Percentiles rank a stretch among this genome's conserved stretches.
phyloP scores from a whole-genome alignment of 2,113 vertebrate genomes.

The Ceyx melanurus region DNA sequence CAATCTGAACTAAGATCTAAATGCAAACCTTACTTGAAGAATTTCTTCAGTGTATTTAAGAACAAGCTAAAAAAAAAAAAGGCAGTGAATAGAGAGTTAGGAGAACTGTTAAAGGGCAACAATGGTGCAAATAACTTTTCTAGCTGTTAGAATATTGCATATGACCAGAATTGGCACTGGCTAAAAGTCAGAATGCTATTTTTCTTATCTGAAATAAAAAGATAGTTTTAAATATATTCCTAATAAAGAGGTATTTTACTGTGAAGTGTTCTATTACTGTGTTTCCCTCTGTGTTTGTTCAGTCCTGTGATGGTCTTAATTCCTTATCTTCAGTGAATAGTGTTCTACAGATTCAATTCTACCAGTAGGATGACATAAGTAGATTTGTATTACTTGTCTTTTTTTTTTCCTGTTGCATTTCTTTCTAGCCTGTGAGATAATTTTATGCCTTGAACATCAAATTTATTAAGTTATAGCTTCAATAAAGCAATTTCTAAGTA shows the following conservation, averaged over 20 bases:
- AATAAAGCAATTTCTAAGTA: constrained; percentile 32
- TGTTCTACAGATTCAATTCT: not conserved
- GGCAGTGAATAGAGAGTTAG: not conserved
- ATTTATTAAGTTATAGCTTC: constrained; percentile 29
- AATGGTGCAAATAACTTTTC: not conserved
- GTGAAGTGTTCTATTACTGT: constrained; percentile 34
- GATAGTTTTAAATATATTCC: constrained; percentile 54
- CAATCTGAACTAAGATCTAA: not conserved
- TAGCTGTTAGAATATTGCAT: not conserved
- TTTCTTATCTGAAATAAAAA: constrained; percentile 56
- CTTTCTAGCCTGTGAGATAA: not conserved
- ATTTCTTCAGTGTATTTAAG: not conserved
- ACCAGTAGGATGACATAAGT: not conserved
- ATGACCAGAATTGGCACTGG: constrained; percentile 16
- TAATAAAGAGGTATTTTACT: constrained; percentile 61
- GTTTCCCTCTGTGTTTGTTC: constrained; percentile 15
- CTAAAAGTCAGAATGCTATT: constrained; percentile 56
- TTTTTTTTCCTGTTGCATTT: not conserved
- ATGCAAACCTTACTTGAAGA: not conserved
- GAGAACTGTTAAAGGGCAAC: not conserved
- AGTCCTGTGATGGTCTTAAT: constrained; percentile 6
- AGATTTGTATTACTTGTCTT: not conserved
- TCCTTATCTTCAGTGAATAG: not conserved
- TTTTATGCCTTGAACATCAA: not conserved
- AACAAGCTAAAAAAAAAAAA: not conserved